Percentiles rank a stretch among this genome's conserved stretches.
Evolutionary conservation across 2,888 invertebrate species (phyloP).

Genomic region (Pseudococcus jackbeardsleyi): DNA sequence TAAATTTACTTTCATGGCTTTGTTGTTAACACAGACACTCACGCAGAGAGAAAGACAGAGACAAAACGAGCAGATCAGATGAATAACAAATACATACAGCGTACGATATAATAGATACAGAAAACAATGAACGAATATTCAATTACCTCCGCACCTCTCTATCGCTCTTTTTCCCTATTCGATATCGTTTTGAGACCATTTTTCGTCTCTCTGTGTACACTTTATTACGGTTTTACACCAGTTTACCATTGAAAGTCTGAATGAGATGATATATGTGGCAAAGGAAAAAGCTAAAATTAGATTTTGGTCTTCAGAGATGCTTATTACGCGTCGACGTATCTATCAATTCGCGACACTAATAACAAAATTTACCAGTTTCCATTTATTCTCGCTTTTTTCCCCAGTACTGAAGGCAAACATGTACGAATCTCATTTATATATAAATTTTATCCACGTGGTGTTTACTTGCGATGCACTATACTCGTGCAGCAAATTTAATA

Average conservation of each 20-base stretch:
- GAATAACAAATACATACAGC: constrained; percentile 60
- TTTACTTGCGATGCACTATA: neutral
- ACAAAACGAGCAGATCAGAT: constrained; percentile 26
- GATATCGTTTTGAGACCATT: constrained; percentile 15
- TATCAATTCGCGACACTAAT: constrained; percentile 2
- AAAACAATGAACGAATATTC: constrained; percentile 63
- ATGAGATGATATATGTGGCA: neutral
- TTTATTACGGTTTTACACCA: constrained; percentile 7
- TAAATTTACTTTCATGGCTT: constrained; percentile 62
- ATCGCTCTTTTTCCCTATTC: neutral
- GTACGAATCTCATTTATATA: neutral
- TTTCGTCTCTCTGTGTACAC: constrained; percentile 1
- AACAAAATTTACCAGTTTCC: neutral
- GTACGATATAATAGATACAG: constrained; percentile 61
- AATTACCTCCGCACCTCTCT: constrained; percentile 50
- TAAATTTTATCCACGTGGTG: neutral
- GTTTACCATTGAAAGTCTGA: neutral
- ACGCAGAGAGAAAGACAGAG: constrained; percentile 16
- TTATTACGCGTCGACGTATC: neutral
- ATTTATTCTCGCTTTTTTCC: neutral
- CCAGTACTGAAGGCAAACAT: neutral
- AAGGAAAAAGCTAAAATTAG: constrained; percentile 45
- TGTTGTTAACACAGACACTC: constrained; percentile 58
- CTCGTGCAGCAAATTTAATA: neutral
- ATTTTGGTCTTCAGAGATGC: neutral